Base-by-base conservation (phyloP, 2,888 invertebrate species). In the Synergus itoensis region DNA sequence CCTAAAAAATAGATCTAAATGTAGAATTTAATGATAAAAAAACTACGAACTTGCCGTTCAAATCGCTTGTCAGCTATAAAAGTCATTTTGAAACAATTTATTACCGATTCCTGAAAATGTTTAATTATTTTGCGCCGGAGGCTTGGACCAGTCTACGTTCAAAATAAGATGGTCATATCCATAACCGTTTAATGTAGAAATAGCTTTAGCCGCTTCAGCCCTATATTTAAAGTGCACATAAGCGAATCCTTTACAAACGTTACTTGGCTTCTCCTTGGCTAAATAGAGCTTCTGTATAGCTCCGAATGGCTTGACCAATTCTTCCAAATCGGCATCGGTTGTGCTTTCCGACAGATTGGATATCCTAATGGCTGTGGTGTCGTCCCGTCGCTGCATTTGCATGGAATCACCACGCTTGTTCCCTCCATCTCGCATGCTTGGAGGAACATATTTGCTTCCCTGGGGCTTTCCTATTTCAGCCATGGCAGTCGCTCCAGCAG, bases 91-190 rank as follows among this genome's bases (percentile, higher is more conserved):
- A 9, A 21, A 60, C 21, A 2, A 3, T 28, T 21, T 28, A 1
- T 28, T 36, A 65, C 9, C 48, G 7, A 69, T 65, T 9, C n/a
- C 16, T 21, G 12, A 5, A 41, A n/a, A 73, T 80, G 62, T 83
- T 88, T 85, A 88, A 81, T 88, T 91, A 77, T 80, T 91, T 80
- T 87, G 88, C 1, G 86, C 92, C 82, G 95, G 96, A 63, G 97
- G 97, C 91, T 98, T 99, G 0, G 99, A 99, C 99, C 99, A 99
- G 93, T 99, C 99, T n/a, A 99, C 99, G 92, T 96, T 98, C 77
- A 99, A 94, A 92, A 99, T 99, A 87, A 99, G 95, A 93, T 99
- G 99, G 93, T 99, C 99, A 91, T 99, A 99, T 83, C 99, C 99
- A 91, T 97, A 97, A 0, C 99, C 99, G 90, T 99, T 96, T 16